Evolutionary conservation across 2,888 invertebrate genomes (phyloP).

Genomic region (Biston stratarius): DNA sequence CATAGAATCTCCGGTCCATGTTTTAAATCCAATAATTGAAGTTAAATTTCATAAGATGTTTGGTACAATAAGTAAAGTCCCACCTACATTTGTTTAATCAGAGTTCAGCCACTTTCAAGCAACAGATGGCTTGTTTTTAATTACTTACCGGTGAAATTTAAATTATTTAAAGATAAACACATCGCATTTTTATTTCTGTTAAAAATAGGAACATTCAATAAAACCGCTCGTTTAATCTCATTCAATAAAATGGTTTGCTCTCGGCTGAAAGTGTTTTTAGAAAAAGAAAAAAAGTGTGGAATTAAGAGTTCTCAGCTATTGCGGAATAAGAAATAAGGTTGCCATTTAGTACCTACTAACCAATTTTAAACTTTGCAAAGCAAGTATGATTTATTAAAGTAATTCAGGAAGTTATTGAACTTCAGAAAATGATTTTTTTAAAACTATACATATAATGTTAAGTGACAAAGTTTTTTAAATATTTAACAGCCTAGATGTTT

Average conservation of each 20-base stretch:
- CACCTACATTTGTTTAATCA: too few relatives aligned
- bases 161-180: neutral
- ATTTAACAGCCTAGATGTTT: too few relatives aligned
- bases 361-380: slow-evolving; percentile 25
- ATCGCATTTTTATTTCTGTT: slow-evolving; percentile 8
- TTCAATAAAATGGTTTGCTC: slow-evolving; percentile 50
- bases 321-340: slow-evolving; percentile 34
- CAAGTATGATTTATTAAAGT: neutral
- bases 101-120: too few relatives aligned
- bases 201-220: slow-evolving; percentile 21
- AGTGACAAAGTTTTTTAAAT: too few relatives aligned
- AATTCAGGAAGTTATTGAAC: neutral
- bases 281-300: slow-evolving; percentile 47
- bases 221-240: slow-evolving; percentile 42
- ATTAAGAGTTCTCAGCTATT: slow-evolving; percentile 47
- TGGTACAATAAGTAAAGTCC: too few relatives aligned
- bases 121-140: too few relatives aligned
- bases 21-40: too few relatives aligned
- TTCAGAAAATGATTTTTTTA: too few relatives aligned
- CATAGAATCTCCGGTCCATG: too few relatives aligned
- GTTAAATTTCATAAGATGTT: too few relatives aligned
- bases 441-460: too few relatives aligned
- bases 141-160: too few relatives aligned
- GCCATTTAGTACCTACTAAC: slow-evolving; percentile 29
- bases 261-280: slow-evolving; percentile 49